Evolutionary conservation across 2,113 vertebrate genomes (phyloP), one percentile per base, ranked within the genome.

Genomic region (Maccullochella peelii): DNA sequence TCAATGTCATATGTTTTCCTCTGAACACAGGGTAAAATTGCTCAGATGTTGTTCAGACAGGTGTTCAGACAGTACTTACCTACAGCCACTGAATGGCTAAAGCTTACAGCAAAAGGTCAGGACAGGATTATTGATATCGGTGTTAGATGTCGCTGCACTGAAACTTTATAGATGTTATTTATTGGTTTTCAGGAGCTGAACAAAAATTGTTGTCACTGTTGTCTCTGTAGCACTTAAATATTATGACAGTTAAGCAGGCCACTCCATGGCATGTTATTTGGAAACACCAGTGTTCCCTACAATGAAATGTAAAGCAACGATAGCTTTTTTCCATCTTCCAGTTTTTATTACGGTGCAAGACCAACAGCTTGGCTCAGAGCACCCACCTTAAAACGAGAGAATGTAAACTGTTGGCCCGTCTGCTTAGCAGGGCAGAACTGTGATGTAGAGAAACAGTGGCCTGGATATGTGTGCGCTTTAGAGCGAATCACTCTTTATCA

Each of bases 311-410:
- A 66, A 63, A 65, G 40, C 52, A 66, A 68, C 20, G 47, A 33
- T 54, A 49, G 30, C 21, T 70, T 36, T 74, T 68, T 78, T 80
- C 49, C 55, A 50, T 62, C 71, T 52, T 61, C 15, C 20, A n/a
- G 6, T 54, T 87, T 85, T 89, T 79, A 90, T 80, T 38, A 76
- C 75, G 79, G 59, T 70, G 59, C 59, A 67, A 9, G 77, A 59
- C 54, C 69, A 77, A 50, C 61, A 6, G 67, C 38, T 76, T 66
- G 67, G 40, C 70, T 82, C 71, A 30, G 38, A 59, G 2, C 47
- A 10, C 1, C 20, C 6, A 61, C 8, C 66, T 33, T 62, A 62
- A 77, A 65, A 77, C 33, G n/a, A 25, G 69, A 79, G 49, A 77
- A 82, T 80, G 49, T 77, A 87, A 88, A 85, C 65, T 65, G 73